A percentile compares a stretch with the other conserved stretches of the same genome.
Evolutionary conservation across 2,113 vertebrate species (phyloP).

Genomic region (Cygnus buccinator): DNA sequence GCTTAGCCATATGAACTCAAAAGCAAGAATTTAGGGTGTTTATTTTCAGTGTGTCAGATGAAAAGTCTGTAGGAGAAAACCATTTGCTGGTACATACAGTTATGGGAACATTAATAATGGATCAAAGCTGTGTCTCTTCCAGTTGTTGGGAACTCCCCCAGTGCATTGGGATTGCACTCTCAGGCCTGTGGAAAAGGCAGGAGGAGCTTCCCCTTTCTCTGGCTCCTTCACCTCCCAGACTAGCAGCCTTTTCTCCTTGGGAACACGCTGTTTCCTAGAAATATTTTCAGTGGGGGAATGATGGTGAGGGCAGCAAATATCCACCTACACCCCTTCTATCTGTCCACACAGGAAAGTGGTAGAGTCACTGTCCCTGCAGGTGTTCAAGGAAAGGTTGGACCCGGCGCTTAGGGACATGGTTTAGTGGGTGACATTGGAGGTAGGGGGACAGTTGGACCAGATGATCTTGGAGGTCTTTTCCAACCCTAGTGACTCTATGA

Average conservation of each 20-base stretch:
- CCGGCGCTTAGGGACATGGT: no score
- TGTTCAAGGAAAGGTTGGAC: no score
- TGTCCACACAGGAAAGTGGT: neutral
- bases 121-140: neutral
- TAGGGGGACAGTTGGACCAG: no score
- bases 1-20: neutral
- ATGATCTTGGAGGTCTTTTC: no score
- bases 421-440: no score
- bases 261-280: neutral
- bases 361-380: no score
- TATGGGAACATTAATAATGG: neutral
- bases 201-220: neutral
- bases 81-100: neutral
- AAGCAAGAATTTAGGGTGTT: neutral
- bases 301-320: neutral
- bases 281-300: neutral
- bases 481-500: no score
- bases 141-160: neutral
- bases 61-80: neutral
- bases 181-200: neutral
- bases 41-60: neutral
- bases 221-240: neutral
- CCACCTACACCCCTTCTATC: accelerated
- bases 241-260: neutral
- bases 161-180: accelerated